A percentile compares a stretch with the other conserved stretches of the same genome.
Evolutionary conservation across 1,140 invertebrate genomes (phyloP).

Genomic region (Pomacea maculata): DNA sequence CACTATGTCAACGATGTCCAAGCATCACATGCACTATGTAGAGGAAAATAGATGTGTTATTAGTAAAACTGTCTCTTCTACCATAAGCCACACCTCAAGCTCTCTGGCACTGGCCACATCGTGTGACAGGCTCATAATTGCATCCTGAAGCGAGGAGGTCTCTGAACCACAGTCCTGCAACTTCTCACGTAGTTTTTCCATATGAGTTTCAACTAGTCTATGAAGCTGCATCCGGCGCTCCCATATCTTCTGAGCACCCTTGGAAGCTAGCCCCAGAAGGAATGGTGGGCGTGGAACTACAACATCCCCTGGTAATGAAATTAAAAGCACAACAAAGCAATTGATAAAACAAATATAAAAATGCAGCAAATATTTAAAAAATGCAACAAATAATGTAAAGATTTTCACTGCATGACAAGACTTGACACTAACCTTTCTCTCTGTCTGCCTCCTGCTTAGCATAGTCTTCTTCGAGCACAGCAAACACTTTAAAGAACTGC

Average conservation of each 20-base stretch:
- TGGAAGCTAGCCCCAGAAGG: slow-evolving; percentile 22
- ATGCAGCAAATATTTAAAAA: not conserved
- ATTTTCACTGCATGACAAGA: not conserved
- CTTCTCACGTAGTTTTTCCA: slow-evolving; percentile 21
- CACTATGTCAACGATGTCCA: too few relatives aligned
- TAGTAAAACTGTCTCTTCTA: too few relatives aligned
- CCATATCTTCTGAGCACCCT: slow-evolving; percentile 30
- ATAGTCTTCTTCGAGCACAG: slow-evolving; percentile 35
- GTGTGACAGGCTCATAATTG: slow-evolving; percentile 17
- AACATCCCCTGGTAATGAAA: slow-evolving; percentile 28
- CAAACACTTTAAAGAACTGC: slow-evolving; percentile 11
- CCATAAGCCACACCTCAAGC: too few relatives aligned
- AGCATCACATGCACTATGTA: too few relatives aligned
- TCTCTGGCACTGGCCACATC: not conserved
- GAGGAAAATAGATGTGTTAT: too few relatives aligned
- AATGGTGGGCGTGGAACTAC: slow-evolving; percentile 44
- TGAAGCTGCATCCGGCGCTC: slow-evolving; percentile 32
- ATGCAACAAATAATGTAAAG: not conserved
- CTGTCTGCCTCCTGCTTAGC: slow-evolving; percentile 32
- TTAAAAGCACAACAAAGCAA: too few relatives aligned
- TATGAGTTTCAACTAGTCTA: slow-evolving; percentile 32
- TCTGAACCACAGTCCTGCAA: slow-evolving; percentile 12
- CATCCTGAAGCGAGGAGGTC: slow-evolving; percentile 22
- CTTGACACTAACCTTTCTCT: slow-evolving; percentile 25
- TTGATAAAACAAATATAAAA: not conserved